Conservation (phyloP, 2,113 vertebrate genomes). For the human region DNA sequence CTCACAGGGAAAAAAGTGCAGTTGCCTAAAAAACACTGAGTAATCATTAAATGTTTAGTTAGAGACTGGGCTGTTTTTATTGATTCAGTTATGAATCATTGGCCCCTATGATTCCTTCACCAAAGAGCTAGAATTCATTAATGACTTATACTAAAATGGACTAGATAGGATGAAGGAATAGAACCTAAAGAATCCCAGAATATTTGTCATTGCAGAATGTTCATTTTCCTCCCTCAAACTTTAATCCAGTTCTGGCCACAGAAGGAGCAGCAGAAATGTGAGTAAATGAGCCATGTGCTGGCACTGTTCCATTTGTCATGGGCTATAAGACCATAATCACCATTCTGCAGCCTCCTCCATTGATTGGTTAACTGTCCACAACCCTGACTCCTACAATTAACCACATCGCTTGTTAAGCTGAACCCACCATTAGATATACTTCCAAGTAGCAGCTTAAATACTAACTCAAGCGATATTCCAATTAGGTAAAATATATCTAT, state of each 20-base stretch:
- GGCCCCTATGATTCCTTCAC: background rate
- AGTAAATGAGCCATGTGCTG: background rate
- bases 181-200: background rate
- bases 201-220: background rate
- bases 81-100: background rate
- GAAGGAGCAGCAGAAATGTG: background rate
- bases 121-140: background rate
- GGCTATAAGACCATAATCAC: background rate
- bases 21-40: background rate
- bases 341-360: background rate
- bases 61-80: background rate
- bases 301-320: background rate
- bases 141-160: background rate
- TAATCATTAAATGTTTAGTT: background rate
- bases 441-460: slow-evolving; percentile 6
- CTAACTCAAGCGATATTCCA: background rate
- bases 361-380: background rate
- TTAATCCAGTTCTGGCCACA: background rate
- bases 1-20: background rate
- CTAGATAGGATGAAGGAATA: background rate
- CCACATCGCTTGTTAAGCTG: background rate
- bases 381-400: background rate
- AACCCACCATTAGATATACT: background rate
- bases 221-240: background rate
- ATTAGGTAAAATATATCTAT: background rate